Base-by-base conservation (phyloP, 2,888 invertebrate genomes). In the Troides helena region DNA sequence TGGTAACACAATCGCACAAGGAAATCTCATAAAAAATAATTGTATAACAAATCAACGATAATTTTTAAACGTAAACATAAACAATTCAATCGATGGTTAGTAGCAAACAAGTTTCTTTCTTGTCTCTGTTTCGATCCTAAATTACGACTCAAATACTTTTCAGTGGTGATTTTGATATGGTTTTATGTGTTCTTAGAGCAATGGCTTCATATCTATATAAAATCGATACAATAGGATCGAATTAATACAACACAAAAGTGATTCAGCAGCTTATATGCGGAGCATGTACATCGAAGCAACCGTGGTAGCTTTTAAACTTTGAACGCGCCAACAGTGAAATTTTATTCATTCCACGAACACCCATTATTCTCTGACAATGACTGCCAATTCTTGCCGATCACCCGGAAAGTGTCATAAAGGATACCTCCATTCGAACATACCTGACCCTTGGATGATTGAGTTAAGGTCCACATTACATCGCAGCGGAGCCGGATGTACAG, bases 301-400 rank as follows among this genome's bases (percentile, higher is more conserved):
- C 59, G 63, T 39, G 59, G 59, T 66, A 66, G 66, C 70, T 70
- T 70, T 70, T 65, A 66, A 70, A 66, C 70, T 67, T 64, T 64
- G 66, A 69, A 61, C 62, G 65, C 66, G 62, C 43, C 43, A 30
- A 60, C 56, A 65, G 69, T 56, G 25, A 69, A 61, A 58, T 62
- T 62, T 56, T 70, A 92, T 91, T 90, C 91, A 67, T 73, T 87
- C 89, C 92, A 92, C 92, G 92, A 87, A 81, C 89, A 76, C 61
- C 89, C 89, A 89, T 92, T 92, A 91, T 91, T 92, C 86, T 88
- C 87, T 90, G 85, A 89, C 91, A 91, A 87, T 91, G 90, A 92
- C 91, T 92, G 91, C 90, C 90, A 92, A 91, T 92, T 89, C 88
- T 86, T 84, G 18, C 6, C 14, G 17, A 53, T 53, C 17, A n/a